Evolutionary conservation across 2,888 invertebrate species (phyloP).

Genomic region (Deilephila elpenor): DNA sequence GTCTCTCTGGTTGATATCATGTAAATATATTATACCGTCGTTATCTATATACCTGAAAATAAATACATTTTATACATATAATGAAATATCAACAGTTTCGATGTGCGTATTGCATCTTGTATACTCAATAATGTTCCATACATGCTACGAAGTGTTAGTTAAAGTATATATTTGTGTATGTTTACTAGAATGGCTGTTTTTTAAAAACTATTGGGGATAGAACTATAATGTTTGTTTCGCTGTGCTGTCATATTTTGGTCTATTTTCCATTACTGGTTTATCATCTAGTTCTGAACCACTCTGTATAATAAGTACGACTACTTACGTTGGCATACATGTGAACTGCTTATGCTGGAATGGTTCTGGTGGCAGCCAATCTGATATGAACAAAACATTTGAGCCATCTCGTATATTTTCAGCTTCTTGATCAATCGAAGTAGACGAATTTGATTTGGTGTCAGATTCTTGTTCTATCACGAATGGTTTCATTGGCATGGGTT

Average conservation of each 20-base stretch:
- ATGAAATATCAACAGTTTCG: conserved; percentile 1
- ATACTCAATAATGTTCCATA: too few species aligned
- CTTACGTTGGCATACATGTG: conserved; percentile 86
- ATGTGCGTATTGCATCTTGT: neutral
- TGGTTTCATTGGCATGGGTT: conserved; percentile 62
- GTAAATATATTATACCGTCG: conserved; percentile 76
- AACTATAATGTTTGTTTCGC: too few species aligned
- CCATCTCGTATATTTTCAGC: conserved; percentile 35
- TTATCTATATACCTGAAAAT: conserved; percentile 70
- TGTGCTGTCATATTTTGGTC: too few species aligned
- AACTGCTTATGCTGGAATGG: conserved; percentile 82
- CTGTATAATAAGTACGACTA: conserved; percentile 54
- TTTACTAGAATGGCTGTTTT: too few species aligned
- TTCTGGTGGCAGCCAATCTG: conserved; percentile 86
- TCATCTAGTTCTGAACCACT: too few species aligned
- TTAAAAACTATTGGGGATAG: too few species aligned
- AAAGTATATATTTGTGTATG: too few species aligned
- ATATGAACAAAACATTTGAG: conserved; percentile 63
- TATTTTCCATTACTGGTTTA: too few species aligned
- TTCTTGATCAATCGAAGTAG: conserved; percentile 44
- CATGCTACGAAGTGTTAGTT: too few species aligned
- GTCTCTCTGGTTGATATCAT: conserved; percentile 63
- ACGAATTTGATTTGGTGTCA: conserved; percentile 44
- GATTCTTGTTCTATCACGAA: conserved; percentile 43
- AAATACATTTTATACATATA: conserved; percentile 12